A percentile compares a stretch with the other conserved stretches of the same genome.
phyloP scores from a whole-genome alignment of 2,113 vertebrate genomes.

The Cochlearius cochlearius region DNA sequence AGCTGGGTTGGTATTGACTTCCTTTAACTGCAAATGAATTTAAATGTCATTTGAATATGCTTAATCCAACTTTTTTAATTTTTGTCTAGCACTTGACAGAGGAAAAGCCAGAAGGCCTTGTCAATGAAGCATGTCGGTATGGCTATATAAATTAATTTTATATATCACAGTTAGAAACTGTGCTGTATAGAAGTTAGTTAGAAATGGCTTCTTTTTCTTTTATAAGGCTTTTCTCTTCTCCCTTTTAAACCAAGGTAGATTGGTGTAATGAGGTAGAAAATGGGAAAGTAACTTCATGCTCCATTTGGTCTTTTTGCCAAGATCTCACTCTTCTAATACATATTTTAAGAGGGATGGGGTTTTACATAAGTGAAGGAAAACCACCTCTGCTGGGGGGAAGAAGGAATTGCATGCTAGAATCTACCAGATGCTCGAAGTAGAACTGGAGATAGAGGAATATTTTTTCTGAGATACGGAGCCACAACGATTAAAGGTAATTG shows the following conservation, averaged over 20 bases:
- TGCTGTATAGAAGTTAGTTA: not conserved
- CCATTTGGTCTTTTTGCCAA: not conserved
- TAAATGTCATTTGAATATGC: not conserved
- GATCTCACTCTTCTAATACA: not conserved
- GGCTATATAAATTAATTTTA: not conserved
- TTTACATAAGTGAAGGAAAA: not conserved
- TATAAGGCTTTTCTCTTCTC: not conserved
- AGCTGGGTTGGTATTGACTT: not conserved
- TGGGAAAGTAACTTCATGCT: not conserved
- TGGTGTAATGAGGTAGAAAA: not conserved
- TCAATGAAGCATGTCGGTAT: constrained; percentile 95
- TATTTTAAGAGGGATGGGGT: not conserved
- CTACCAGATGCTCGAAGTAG: not conserved
- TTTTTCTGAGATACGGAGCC: not conserved
- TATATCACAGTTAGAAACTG: not conserved
- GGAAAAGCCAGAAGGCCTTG: constrained; percentile 86
- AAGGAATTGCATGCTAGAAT: not conserved
- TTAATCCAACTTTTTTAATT: constrained; percentile 26
- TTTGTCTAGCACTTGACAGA: constrained; percentile 86
- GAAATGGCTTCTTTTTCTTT: not conserved
- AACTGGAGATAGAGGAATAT: not conserved
- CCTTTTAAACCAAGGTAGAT: not conserved
- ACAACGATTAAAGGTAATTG: not conserved
- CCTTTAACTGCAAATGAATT: not conserved
- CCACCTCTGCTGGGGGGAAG: not conserved